phyloP scores from a whole-genome alignment of 2,888 invertebrate species.

The Lydus trimaculatus region DNA sequence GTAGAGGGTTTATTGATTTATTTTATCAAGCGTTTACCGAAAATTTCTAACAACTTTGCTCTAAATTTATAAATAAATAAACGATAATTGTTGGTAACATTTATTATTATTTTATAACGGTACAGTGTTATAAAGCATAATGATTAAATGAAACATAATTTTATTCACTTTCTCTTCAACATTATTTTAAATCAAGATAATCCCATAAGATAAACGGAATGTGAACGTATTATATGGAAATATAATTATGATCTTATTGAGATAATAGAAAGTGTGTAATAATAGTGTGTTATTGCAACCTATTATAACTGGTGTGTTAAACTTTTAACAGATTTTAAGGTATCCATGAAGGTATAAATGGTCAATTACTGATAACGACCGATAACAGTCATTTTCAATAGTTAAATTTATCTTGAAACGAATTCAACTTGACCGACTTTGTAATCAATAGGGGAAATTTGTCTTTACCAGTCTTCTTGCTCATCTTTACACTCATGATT shows the following conservation, averaged over 20 bases:
- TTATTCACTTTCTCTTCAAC: not conserved
- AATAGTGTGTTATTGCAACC: not conserved
- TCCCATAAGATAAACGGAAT: not conserved
- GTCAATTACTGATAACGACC: not conserved
- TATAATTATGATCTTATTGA: not conserved
- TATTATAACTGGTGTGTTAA: not conserved
- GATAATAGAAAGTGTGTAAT: conserved; percentile 2
- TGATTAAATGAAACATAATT: not conserved
- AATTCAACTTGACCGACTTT: no score
- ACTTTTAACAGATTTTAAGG: not conserved
- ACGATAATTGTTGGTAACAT: not conserved
- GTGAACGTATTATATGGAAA: not conserved
- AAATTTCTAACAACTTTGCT: not conserved
- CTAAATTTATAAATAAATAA: not conserved
- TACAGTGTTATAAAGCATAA: not conserved
- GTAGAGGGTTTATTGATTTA: not conserved
- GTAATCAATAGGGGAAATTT: no score
- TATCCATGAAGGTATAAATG: not conserved
- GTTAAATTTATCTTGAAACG: no score
- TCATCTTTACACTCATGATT: no score
- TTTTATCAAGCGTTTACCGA: not conserved
- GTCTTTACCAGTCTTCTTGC: no score
- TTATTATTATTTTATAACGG: not conserved
- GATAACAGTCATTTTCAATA: not conserved
- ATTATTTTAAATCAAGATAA: not conserved